Evolutionary conservation across 2,797 vertebrate genomes (phyloP).

Genomic region (Darevskia nairensis): DNA sequence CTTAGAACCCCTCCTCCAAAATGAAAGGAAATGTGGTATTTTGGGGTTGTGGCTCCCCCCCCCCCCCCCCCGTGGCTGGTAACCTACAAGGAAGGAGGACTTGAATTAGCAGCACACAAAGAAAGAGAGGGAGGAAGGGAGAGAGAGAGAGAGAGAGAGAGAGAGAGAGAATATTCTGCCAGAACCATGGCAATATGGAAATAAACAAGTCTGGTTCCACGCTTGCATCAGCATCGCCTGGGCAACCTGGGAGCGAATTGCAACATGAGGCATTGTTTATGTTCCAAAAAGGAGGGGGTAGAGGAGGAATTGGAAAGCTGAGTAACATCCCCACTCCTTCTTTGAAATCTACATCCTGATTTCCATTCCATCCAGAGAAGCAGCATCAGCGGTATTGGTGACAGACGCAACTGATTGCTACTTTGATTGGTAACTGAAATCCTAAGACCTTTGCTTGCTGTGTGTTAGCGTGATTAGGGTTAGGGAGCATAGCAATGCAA

Average conservation of each 20-base stretch:
- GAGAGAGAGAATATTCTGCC: not conserved
- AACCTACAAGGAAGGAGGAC: no score
- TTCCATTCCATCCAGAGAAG: not conserved
- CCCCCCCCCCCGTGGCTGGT: not conserved
- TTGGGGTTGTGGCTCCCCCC: not conserved
- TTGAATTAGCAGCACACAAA: no score
- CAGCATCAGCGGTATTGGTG: not conserved
- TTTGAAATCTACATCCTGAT: not conserved
- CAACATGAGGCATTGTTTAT: not conserved
- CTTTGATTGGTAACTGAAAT: not conserved
- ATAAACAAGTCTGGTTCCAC: not conserved
- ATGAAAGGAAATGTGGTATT: not conserved
- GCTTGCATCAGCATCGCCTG: not conserved
- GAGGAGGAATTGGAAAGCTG: no score
- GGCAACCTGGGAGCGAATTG: not conserved
- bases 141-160: no score
- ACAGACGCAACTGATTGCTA: not conserved
- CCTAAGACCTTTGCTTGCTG: no score
- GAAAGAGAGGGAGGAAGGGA: no score
- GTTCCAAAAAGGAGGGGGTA: not conserved
- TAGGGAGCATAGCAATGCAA: not conserved
- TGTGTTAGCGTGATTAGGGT: not conserved
- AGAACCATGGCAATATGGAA: slow-evolving; percentile 10
- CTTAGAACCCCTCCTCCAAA: no score
- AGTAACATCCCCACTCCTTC: not conserved